Conservation (phyloP, 2,113 vertebrate genomes). For the Lipotes vexillifer region DNA sequence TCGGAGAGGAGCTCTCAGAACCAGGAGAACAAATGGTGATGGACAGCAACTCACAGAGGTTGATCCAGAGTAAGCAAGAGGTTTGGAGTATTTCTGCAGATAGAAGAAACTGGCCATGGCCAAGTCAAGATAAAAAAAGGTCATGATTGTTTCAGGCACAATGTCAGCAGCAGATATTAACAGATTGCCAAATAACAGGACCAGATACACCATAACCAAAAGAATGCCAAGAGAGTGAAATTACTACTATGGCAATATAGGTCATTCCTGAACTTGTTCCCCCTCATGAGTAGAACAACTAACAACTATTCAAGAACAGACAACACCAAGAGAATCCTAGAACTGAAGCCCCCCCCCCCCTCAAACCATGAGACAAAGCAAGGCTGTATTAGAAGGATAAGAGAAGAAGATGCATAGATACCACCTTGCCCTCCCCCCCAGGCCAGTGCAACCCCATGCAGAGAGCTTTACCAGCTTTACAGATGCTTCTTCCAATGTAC, state of each 20-base stretch:
- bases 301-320: not conserved
- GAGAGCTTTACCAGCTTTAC: not conserved
- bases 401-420: not conserved
- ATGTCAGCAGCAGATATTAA: not conserved
- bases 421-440: not conserved
- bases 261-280: not conserved
- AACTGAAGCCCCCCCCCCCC: not conserved
- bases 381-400: not conserved
- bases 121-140: not conserved
- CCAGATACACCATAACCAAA: not conserved
- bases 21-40: not conserved
- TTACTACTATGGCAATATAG: not conserved
- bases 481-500: not conserved
- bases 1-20: not conserved
- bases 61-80: not conserved
- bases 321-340: not conserved
- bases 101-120: not conserved
- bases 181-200: not conserved
- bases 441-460: not conserved
- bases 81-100: not conserved
- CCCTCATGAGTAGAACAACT: not conserved
- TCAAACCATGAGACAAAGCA: not conserved
- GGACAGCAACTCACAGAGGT: accelerated
- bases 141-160: not conserved
- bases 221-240: not conserved